Evolutionary conservation across 2,113 vertebrate species (phyloP), one percentile per base, ranked within the genome.

Genomic region (Phylloscopus whistleri): DNA sequence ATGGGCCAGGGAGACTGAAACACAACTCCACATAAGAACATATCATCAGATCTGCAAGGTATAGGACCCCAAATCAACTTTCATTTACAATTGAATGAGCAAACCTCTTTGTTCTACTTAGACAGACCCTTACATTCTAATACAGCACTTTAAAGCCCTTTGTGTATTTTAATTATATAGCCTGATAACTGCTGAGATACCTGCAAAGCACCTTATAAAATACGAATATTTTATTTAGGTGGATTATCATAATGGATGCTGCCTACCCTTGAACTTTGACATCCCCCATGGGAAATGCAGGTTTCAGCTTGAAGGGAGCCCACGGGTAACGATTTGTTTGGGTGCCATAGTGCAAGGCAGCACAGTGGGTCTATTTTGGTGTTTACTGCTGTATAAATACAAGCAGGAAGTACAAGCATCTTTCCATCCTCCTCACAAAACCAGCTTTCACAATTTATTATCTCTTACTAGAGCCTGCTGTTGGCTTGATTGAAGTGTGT

Each of bases 401-500:
- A 84, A 85, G 70, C 79, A 83, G 44, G 62, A 70, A 74, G 64
- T 20, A 80, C 58, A 76, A 33, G 63, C 64, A 81, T 41, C 82
- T 94, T 93, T 51, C 78, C 82, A 84, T 31, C 79, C 66, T 73
- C 70, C 82, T 91, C 43, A 90, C 67, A 94, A 74, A 93, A 58
- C 23, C 35, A 49, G 89, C 77, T 94, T 96, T 91, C 83, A 86
- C 64, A 58, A 46, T 89, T 94, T 67, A 90, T 96, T 91, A 85
- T 89, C 85, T 76, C 66, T 90, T 95, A 78, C 55, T 95, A 89
- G 96, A 96, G 60, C 64, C 59, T 93, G 39, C 81, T 58, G 64
- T 76, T 93, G 88, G 16, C 68, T 96, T 97, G 95, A 97, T 87
- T 97, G 94, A 97, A 91, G 64, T 89, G 87, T 91, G 94, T 96